Percentiles rank a stretch among this genome's conserved stretches.
These are phyloP conservation scores for Helicoverpa armigera DNA, from an alignment of 1,140 invertebrate species.

Conservation along the genomic window DNA sequence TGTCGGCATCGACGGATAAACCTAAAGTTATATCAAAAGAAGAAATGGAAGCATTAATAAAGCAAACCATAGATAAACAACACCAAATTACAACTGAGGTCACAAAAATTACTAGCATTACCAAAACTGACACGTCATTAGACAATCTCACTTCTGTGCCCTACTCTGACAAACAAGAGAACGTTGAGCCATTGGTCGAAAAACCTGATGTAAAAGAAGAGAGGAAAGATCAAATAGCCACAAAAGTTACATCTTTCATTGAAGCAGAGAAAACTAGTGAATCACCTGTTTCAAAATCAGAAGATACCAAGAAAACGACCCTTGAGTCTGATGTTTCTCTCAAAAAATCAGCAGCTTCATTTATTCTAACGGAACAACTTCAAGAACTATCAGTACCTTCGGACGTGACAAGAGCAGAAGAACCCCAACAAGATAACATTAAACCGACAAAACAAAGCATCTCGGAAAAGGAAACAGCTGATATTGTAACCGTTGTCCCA, in stretches of 20 bases:
- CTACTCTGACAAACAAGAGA: not conserved
- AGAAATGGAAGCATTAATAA: not conserved
- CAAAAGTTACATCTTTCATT: constrained; percentile 7
- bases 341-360: not conserved
- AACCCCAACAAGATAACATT: not conserved
- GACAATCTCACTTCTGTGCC: not conserved
- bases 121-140: not conserved
- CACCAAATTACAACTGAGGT: not conserved
- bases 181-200: not conserved
- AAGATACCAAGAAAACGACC: constrained; percentile 1
- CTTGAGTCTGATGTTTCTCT: not conserved
- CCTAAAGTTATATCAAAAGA: constrained; percentile 14
- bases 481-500: constrained; percentile 30
- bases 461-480: constrained; percentile 11
- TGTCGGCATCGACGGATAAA: not conserved
- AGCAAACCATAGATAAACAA: constrained; percentile 6
- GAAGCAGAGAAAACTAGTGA: constrained; percentile 4
- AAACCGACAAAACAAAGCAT: not conserved
- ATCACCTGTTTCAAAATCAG: not conserved
- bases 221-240: not conserved
- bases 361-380: constrained; percentile 13
- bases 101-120: constrained; percentile 3
- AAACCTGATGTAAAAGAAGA: not conserved
- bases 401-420: not conserved
- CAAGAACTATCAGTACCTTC: not conserved